Conservation (phyloP, 1,140 invertebrate genomes). For the Hypothenemus hampei region DNA sequence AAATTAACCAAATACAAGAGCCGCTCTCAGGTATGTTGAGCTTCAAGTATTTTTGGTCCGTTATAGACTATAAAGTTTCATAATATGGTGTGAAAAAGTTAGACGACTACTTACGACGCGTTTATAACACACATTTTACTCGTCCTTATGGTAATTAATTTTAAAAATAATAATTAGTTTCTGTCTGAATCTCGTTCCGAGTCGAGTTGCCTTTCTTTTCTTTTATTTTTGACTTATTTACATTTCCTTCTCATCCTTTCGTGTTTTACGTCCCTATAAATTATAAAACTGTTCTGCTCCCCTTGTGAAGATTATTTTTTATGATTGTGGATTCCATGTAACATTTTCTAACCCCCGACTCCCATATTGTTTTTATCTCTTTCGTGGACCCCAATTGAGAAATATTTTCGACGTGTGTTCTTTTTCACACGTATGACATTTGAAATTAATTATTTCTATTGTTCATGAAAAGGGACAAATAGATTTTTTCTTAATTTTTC, state of each 20-base stretch:
- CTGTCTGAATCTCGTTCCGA: no score
- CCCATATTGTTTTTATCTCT: conserved; percentile 3
- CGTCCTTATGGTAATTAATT: no score
- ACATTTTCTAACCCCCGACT: neutral
- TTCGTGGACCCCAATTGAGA: neutral
- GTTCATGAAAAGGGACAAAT: neutral
- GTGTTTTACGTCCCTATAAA: conserved; percentile 5
- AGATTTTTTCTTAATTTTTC: no score
- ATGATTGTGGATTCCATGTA: conserved; percentile 3
- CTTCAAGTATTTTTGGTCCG: no score
- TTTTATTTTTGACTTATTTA: conserved; percentile 4
- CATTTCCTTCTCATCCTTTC: conserved; percentile 6
- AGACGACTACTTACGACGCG: neutral
- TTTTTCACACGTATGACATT: neutral
- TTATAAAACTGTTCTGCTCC: conserved; percentile 4
- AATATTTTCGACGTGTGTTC: neutral
- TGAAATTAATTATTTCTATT: neutral
- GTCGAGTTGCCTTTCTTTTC: neutral
- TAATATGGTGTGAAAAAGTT: conserved; percentile 3
- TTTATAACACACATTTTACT: no score
- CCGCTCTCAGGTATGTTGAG: neutral
- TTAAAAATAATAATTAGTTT: no score
- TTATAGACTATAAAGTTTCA: neutral
- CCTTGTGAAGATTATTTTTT: conserved; percentile 8
- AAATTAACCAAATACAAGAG: no score